Conservation (phyloP, 2,888 invertebrate genomes). For the Meta bourneti region DNA sequence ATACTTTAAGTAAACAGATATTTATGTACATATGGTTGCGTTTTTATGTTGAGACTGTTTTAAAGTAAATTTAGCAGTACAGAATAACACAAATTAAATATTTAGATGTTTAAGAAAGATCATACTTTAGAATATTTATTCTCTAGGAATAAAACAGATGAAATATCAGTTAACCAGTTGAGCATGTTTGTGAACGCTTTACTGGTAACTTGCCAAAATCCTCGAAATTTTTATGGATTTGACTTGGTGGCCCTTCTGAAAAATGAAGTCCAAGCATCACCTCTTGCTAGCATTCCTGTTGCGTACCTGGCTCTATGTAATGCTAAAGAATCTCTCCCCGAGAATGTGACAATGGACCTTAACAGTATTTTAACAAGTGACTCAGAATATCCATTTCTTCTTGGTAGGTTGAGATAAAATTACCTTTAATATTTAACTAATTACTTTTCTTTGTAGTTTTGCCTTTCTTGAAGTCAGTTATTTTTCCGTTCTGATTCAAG, state of each 20-base stretch:
- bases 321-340: neutral
- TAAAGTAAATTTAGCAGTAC: neutral
- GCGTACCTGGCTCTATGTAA: slow-evolving; percentile 28
- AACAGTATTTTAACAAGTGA: slow-evolving; percentile 2
- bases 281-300: neutral
- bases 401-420: slow-evolving; percentile 3
- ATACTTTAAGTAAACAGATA: too few relatives aligned
- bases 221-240: slow-evolving; percentile 27
- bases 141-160: slow-evolving; percentile 14
- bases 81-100: neutral
- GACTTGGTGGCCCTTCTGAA: slow-evolving; percentile 36
- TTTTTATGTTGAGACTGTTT: too few relatives aligned
- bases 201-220: slow-evolving; percentile 25
- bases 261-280: neutral
- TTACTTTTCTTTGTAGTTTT: too few relatives aligned
- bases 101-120: too few relatives aligned
- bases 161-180: neutral
- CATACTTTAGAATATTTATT: neutral
- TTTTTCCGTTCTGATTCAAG: too few relatives aligned
- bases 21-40: too few relatives aligned
- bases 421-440: too few relatives aligned
- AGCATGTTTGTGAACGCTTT: slow-evolving; percentile 45
- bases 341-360: neutral
- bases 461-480: too few relatives aligned
- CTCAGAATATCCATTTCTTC: slow-evolving; percentile 23